Evolutionary conservation across 1,140 invertebrate species (phyloP).

Genomic region (Planococcus citri): DNA sequence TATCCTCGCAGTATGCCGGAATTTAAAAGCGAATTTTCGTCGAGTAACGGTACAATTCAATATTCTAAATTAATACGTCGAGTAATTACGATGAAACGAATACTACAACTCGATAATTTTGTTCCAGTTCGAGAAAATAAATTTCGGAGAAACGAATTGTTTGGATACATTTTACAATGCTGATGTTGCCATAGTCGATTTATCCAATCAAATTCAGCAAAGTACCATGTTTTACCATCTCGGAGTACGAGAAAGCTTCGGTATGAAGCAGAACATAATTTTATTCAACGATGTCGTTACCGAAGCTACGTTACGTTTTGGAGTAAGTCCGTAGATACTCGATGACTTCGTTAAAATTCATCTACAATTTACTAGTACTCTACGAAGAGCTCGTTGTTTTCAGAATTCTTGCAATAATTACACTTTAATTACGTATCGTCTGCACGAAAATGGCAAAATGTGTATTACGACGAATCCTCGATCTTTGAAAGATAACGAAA

Average conservation of each 20-base stretch:
- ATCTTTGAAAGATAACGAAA: slow-evolving; percentile 33
- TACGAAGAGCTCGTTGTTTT: slow-evolving; percentile 34
- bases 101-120: slow-evolving; percentile 4
- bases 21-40: slow-evolving; percentile 66
- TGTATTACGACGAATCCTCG: slow-evolving; percentile 61
- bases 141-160: slow-evolving; percentile 74
- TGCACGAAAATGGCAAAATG: slow-evolving; percentile 48
- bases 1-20: slow-evolving; percentile 61
- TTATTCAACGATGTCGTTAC: slow-evolving; percentile 81
- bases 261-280: slow-evolving; percentile 95
- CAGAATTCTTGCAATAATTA: slow-evolving; percentile 79
- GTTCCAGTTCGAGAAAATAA: slow-evolving; percentile 67
- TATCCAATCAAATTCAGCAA: slow-evolving; percentile 73
- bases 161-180: slow-evolving; percentile 88
- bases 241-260: slow-evolving; percentile 93
- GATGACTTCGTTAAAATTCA: no score
- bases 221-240: slow-evolving; percentile 91
- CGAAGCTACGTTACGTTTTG: slow-evolving; percentile 69
- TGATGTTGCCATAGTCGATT: slow-evolving; percentile 92
- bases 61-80: slow-evolving; percentile 16
- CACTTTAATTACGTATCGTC: slow-evolving; percentile 75
- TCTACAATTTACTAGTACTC: no score
- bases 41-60: slow-evolving; percentile 61
- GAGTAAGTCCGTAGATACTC: slow-evolving; percentile 40
- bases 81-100: slow-evolving; percentile 15